Conservation (phyloP, 2,888 invertebrate genomes). For the Hyles lineata region DNA sequence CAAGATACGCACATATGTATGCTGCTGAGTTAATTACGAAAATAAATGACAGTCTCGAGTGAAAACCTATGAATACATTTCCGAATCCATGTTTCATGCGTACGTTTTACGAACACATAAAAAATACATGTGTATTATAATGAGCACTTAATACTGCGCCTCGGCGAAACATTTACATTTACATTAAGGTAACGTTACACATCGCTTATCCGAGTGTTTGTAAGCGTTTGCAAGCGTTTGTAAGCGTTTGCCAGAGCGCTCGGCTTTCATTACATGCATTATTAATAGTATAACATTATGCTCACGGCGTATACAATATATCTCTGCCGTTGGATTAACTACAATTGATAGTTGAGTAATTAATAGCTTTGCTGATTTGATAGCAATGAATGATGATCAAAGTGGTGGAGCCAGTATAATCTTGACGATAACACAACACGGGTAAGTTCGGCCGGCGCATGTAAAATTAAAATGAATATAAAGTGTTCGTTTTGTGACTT, state of each 20-base stretch:
- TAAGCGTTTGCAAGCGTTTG: neutral
- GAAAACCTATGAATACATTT: neutral
- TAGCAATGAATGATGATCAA: too few species aligned
- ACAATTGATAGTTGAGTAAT: neutral
- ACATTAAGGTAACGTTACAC: constrained; percentile 18
- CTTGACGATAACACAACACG: too few species aligned
- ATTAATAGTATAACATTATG: constrained; percentile 13
- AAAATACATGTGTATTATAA: constrained; percentile 4
- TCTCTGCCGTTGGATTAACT: neutral
- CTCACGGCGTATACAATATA: neutral
- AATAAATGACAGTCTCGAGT: too few species aligned
- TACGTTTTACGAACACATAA: neutral
- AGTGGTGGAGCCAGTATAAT: too few species aligned
- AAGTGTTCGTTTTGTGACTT: too few species aligned
- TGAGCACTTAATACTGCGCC: constrained; percentile 6
- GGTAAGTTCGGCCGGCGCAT: too few species aligned
- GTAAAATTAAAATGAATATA: too few species aligned
- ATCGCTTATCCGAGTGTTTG: constrained; percentile 9
- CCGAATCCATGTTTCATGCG: neutral
- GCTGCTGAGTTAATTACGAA: too few species aligned
- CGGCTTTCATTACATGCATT: constrained; percentile 18
- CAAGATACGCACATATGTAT: too few species aligned
- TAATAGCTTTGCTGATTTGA: neutral
- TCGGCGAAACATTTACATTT: constrained; percentile 15
- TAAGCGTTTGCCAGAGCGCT: neutral